Percentiles rank a stretch among this genome's conserved stretches.
These are phyloP conservation scores for Tetranychus truncatus DNA, from an alignment of 2,888 invertebrate species.

Conservation along the genomic window DNA sequence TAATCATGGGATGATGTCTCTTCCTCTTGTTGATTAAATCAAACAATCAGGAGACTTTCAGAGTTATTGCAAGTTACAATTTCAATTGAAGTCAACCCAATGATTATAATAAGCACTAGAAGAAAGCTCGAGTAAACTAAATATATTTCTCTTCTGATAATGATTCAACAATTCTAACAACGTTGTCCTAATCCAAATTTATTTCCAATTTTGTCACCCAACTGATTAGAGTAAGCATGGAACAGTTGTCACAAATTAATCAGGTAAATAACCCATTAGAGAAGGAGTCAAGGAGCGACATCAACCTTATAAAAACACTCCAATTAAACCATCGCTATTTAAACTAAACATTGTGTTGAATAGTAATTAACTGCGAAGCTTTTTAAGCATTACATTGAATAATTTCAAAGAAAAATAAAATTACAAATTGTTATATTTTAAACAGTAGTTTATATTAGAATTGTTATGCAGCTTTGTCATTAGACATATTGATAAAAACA, in stretches of 20 bases:
- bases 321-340: neutral
- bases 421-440: too few species aligned
- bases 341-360: too few species aligned
- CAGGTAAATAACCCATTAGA: constrained; percentile 1
- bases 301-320: neutral
- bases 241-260: neutral
- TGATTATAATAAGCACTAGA: neutral
- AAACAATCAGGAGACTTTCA: neutral
- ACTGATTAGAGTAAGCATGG: neutral
- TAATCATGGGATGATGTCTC: neutral
- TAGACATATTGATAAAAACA: too few species aligned
- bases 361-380: neutral
- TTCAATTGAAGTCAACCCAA: neutral
- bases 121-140: neutral
- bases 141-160: neutral
- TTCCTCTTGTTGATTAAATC: neutral
- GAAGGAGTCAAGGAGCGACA: neutral
- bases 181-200: neutral
- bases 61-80: neutral
- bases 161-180: neutral
- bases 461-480: too few species aligned
- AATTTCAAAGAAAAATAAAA: neutral
- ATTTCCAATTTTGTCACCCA: neutral
- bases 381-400: neutral
- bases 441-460: too few species aligned